Conservation (phyloP, 2,113 vertebrate species). For the Ceyx melanurus region DNA sequence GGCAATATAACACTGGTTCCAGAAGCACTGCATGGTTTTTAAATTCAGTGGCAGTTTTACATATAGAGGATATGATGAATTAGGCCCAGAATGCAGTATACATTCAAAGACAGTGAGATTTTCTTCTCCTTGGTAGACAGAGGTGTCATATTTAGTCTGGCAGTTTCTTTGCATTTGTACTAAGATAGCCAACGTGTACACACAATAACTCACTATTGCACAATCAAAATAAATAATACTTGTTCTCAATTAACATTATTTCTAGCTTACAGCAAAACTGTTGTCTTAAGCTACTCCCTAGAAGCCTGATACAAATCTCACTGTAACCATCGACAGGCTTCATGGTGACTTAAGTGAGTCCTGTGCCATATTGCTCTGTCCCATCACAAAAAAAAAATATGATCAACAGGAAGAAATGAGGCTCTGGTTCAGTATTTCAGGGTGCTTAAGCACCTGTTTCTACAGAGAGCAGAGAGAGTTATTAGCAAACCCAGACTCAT, state of each 20-base stretch:
- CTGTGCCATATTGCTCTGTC: neutral
- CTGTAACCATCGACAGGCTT: neutral
- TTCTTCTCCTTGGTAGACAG: neutral
- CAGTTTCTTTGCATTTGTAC: neutral
- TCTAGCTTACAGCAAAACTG: neutral
- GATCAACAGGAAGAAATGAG: neutral
- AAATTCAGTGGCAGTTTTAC: neutral
- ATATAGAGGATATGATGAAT: neutral
- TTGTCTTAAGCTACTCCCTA: neutral
- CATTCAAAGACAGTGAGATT: neutral
- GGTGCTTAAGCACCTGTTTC: neutral
- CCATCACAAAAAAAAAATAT: neutral
- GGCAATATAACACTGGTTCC: neutral
- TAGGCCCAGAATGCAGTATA: neutral
- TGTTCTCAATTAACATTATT: neutral
- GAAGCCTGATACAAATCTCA: neutral
- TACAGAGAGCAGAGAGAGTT: neutral
- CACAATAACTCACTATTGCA: neutral
- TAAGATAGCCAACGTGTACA: neutral
- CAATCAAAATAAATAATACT: neutral
- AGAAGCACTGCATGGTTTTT: neutral
- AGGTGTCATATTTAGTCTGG: neutral
- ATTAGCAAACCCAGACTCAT: neutral
- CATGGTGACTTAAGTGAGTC: rapidly evolving
- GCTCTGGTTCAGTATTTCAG: neutral